Base-by-base conservation (phyloP, 2,113 vertebrate genomes). In the Bagarius yarrelli region DNA sequence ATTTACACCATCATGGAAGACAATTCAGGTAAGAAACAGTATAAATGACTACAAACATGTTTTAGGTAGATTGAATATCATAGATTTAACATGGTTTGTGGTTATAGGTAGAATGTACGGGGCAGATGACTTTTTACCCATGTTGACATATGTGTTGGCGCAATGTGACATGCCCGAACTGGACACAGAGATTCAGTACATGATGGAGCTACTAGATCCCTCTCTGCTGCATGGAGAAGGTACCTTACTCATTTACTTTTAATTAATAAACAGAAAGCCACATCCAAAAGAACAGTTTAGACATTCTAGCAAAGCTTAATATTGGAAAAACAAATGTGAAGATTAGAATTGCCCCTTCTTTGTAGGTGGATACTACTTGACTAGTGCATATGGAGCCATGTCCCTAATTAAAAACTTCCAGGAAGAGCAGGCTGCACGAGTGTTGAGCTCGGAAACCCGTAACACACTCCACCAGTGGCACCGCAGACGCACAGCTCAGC, bases 1-100 rank as follows among this genome's bases (percentile, higher is more conserved):
- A 98, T 99, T 89, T 99, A 99, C 88, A 97, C 94, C 8, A 95
- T 96, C 85, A 99, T 98, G 97, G 96, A 98, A 90, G 97, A 94
- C 87, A 97, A 98, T 94, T 98, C 97, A 88, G 97, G 97, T 99
- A 92, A 19, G 78, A 32, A 30, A 88, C 55, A 71, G 66, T 69
- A 87, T 44, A 73, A 52, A 34, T 2, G 19, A 55, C 8, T n/a
- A 34, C 56, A n/a, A n/a, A 27, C 30, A 8, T 56, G 9, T 4
- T 79, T 14, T 64, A 36, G 19, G 16, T 16, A 34, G 36, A 15
- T 52, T 78, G 13, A 56, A 19, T 40, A 52, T 80, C 11, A 50
- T 57, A 11, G 72, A 63, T 75, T 75, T 57, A 61, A 75, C 53
- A 30, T 27, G 40, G 0, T 50, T n/a, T 53, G 16, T 21, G 50